Conservation (phyloP, 1,140 invertebrate species). For the Drosophila kurseongensis region DNA sequence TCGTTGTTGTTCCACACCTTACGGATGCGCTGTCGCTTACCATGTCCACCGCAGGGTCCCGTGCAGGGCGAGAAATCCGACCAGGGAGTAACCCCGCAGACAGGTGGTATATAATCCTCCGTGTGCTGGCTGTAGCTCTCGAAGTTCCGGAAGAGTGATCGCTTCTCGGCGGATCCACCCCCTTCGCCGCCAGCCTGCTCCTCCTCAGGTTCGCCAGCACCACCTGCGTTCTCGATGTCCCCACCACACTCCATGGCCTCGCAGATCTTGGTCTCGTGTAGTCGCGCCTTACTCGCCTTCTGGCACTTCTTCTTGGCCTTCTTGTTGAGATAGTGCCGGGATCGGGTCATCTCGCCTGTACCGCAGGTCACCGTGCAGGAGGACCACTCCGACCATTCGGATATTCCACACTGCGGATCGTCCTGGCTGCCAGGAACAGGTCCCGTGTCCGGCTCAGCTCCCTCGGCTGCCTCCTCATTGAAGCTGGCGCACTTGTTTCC, state of each 20-base stretch:
- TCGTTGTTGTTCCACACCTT: slow-evolving; percentile 82
- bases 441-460: slow-evolving; percentile 35
- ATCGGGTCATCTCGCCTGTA: slow-evolving; percentile 58
- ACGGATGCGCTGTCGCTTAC: slow-evolving; percentile 64
- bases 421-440: slow-evolving; percentile 18
- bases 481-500: slow-evolving; percentile 85
- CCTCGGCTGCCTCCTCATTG: slow-evolving; percentile 74
- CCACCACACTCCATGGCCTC: slow-evolving; percentile 75
- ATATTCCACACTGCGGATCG: slow-evolving; percentile 88
- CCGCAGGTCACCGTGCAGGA: slow-evolving; percentile 90
- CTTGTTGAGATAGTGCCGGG: slow-evolving; percentile 69
- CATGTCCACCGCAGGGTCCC: slow-evolving; percentile 86
- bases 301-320: slow-evolving; percentile 81
- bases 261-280: slow-evolving; percentile 66
- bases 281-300: slow-evolving; percentile 63
- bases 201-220: slow-evolving; percentile 19
- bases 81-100: slow-evolving; percentile 91
- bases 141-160: slow-evolving; percentile 70
- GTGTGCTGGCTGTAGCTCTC: slow-evolving; percentile 76
- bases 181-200: slow-evolving; percentile 29
- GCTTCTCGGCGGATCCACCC: slow-evolving; percentile 43
- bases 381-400: slow-evolving; percentile 91
- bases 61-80: slow-evolving; percentile 91
- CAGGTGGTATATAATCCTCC: slow-evolving; percentile 80
- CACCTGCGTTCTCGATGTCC: slow-evolving; percentile 55